Percentiles rank a stretch among this genome's conserved stretches.
Conservation (phyloP, 2,113 vertebrate species). For the Microtus richardsoni region DNA sequence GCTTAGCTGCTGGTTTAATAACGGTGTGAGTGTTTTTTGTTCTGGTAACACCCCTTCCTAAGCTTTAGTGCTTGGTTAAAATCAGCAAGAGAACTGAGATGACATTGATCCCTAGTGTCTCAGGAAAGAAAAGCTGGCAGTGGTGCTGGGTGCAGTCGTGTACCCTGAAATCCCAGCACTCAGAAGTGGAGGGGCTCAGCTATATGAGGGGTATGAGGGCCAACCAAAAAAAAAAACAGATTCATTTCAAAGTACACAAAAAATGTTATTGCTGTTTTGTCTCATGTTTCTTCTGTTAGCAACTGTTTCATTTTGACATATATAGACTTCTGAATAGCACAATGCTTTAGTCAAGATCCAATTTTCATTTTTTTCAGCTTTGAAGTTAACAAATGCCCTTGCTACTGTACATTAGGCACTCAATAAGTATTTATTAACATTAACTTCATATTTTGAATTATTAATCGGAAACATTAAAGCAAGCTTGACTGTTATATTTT, state of each 20-base stretch:
- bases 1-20: conserved; percentile 16
- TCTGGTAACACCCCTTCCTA: conserved; percentile 13
- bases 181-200: neutral
- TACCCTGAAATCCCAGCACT: neutral
- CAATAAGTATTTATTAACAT: conserved; percentile 39
- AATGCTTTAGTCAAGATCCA: conserved; percentile 32
- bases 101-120: conserved; percentile 1
- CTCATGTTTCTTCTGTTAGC: conserved; percentile 1
- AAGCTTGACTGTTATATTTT: conserved; percentile 59
- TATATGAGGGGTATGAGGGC: neutral
- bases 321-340: neutral
- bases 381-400: conserved; percentile 42
- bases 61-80: conserved; percentile 43
- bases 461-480: conserved; percentile 30
- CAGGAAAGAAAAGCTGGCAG: conserved; percentile 37
- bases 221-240: neutral
- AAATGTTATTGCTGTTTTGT: conserved; percentile 21
- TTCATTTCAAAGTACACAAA: neutral
- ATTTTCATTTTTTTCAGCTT: conserved; percentile 9
- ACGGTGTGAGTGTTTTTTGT: conserved; percentile 14
- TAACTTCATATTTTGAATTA: conserved; percentile 17
- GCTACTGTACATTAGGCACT: neutral
- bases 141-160: neutral
- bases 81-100: conserved; percentile 45
- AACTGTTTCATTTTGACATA: conserved; percentile 19